A percentile compares a stretch with the other conserved stretches of the same genome.
Conservation (phyloP, 2,888 invertebrate genomes). For the Osmoderma eremita region DNA sequence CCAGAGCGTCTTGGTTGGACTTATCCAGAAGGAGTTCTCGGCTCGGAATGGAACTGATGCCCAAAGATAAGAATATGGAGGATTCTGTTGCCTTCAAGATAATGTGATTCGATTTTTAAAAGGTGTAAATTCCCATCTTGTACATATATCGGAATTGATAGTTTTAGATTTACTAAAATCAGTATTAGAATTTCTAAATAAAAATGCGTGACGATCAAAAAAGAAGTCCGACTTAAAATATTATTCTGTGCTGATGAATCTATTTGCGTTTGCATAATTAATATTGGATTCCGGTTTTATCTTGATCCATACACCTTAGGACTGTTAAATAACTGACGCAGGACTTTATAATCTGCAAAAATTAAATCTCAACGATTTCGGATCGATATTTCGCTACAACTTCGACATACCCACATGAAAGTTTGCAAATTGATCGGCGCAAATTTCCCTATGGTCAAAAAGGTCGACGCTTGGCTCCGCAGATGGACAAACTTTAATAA, state of each 20-base stretch:
- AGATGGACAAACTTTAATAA: slow-evolving; percentile 43
- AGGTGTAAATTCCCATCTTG: neutral
- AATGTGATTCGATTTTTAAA: slow-evolving; percentile 23
- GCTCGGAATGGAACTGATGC: neutral
- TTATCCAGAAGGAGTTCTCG: slow-evolving; percentile 56
- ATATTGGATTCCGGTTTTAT: neutral
- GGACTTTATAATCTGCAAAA: slow-evolving; percentile 45
- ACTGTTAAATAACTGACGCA: slow-evolving; percentile 48
- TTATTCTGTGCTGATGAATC: neutral
- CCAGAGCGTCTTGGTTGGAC: slow-evolving; percentile 66
- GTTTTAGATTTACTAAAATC: neutral
- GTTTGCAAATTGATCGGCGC: slow-evolving; percentile 46
- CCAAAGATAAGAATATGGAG: neutral
- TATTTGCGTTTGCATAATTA: neutral
- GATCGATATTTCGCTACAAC: neutral
- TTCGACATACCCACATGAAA: slow-evolving; percentile 45
- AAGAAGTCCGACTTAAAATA: neutral
- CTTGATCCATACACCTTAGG: slow-evolving; percentile 32
- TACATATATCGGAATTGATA: too few species aligned
- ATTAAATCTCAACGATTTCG: neutral
- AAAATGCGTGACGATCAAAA: neutral
- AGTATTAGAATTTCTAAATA: slow-evolving; percentile 29
- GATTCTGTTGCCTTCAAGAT: neutral
- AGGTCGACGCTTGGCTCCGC: slow-evolving; percentile 42
- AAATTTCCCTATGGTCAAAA: slow-evolving; percentile 47